These are phyloP conservation scores for Mnemiopsis leidyi DNA, from an alignment of 37 sponge, comb jelly and placozoan genomes.

Conservation along the genomic window DNA sequence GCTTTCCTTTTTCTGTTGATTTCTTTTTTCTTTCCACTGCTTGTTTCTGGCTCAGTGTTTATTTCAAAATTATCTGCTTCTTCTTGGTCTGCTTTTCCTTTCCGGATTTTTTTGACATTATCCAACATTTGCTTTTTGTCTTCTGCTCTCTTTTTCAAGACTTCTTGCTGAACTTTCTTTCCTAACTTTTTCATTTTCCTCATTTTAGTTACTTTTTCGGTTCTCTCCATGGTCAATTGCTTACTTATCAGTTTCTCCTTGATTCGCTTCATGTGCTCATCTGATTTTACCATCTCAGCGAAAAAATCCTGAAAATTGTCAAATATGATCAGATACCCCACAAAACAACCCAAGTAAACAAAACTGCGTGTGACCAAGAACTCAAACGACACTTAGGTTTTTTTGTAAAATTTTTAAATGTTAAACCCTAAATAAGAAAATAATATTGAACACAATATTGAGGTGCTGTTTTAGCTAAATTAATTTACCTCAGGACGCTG, in stretches of 20 bases:
- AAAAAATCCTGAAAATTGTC: constrained; percentile 78
- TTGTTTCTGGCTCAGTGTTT: background rate
- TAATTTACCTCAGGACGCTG: constrained; percentile 31
- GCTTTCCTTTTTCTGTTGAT: constrained; percentile 61
- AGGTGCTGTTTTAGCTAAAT: no score
- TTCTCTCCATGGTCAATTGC: constrained; percentile 75
- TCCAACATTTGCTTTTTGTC: constrained; percentile 50
- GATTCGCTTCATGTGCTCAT: constrained; percentile 94
- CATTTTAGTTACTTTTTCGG: constrained; percentile 84
- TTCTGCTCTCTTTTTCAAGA: constrained; percentile 60
- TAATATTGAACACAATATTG: no score
- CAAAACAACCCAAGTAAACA: no score
- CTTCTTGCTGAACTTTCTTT: constrained; percentile 79
- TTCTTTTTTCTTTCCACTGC: background rate
- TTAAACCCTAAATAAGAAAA: no score
- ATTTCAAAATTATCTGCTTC: constrained; percentile 57
- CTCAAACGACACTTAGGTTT: no score
- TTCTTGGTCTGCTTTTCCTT: constrained; percentile 27
- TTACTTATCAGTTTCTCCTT: constrained; percentile 77
- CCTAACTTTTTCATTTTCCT: constrained; percentile 87
- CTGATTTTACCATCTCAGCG: constrained; percentile 97
- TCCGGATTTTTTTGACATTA: constrained; percentile 32
- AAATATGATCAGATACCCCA: no score
- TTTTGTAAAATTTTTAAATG: no score
- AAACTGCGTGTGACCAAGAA: no score